Conservation (phyloP, 2,797 vertebrate species). For the Lindbergichthys nudifrons region DNA sequence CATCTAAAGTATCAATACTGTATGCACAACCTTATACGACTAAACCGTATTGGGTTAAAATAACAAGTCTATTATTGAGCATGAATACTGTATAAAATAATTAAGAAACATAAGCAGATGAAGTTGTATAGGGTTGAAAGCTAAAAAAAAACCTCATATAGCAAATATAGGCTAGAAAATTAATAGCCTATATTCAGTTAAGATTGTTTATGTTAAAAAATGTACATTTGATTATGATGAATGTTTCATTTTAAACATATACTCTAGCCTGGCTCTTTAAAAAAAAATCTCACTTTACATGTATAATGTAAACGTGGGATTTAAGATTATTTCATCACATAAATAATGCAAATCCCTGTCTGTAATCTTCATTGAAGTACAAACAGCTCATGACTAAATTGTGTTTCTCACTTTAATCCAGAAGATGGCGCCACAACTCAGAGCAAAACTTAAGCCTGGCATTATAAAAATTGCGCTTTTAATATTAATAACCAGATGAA, state of each 20-base stretch:
- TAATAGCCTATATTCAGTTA: background rate
- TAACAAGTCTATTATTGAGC: background rate
- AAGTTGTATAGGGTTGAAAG: background rate
- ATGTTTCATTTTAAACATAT: background rate
- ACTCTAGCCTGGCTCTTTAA: accelerated
- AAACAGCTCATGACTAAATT: background rate
- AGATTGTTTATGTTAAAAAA: background rate
- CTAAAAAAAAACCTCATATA: background rate
- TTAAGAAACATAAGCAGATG: background rate
- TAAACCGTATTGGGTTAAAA: background rate
- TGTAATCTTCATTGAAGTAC: background rate
- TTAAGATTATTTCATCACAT: background rate
- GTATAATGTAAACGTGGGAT: background rate
- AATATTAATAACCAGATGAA: background rate
- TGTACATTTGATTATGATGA: background rate
- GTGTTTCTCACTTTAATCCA: conserved; percentile 34
- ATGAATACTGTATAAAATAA: background rate
- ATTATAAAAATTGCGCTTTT: background rate
- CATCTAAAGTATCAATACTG: background rate
- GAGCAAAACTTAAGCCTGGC: background rate
- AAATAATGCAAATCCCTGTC: background rate
- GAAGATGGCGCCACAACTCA: conserved; percentile 53
- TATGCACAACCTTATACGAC: background rate
- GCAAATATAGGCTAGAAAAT: background rate
- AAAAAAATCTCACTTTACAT: background rate